Evolutionary conservation across 2,888 invertebrate genomes (phyloP).

Genomic region (Euphydryas editha): DNA sequence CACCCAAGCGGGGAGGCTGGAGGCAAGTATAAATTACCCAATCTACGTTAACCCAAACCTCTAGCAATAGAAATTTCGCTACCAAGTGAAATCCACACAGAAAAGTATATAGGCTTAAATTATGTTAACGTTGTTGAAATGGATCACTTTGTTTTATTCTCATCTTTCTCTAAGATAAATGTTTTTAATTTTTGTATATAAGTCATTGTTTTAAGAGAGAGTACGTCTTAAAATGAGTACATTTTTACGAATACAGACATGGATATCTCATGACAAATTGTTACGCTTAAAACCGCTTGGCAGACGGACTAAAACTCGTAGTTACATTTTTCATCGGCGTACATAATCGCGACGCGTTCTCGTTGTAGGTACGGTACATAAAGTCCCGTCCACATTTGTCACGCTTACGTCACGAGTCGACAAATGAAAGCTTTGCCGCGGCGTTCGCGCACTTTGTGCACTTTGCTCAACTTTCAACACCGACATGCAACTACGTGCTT

Average conservation of each 20-base stretch:
- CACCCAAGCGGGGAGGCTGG: conserved; percentile 56
- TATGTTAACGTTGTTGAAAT: conserved; percentile 60
- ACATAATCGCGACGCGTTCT: conserved; percentile 68
- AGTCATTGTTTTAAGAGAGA: conserved; percentile 13
- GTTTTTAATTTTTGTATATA: neutral
- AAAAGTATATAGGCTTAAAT: conserved; percentile 76
- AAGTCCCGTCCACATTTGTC: conserved; percentile 81
- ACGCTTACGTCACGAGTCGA: conserved; percentile 80
- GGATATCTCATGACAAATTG: conserved; percentile 48
- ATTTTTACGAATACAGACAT: conserved; percentile 32
- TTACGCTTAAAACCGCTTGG: conserved; percentile 47
- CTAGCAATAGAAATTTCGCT: conserved; percentile 76
- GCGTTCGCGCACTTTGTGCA: conserved; percentile 80
- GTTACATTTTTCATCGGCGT: conserved; percentile 69
- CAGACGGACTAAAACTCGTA: conserved; percentile 55
- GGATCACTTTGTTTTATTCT: conserved; percentile 55
- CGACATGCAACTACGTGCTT: conserved; percentile 80
- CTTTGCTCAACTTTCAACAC: conserved; percentile 80
- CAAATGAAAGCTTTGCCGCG: conserved; percentile 83
- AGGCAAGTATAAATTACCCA: conserved; percentile 82
- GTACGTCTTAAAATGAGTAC: conserved; percentile 15
- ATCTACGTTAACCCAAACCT: conserved; percentile 79
- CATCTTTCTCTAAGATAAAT: neutral
- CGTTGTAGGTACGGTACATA: conserved; percentile 61
- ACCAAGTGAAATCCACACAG: conserved; percentile 64